Evolutionary conservation across 1,140 invertebrate genomes (phyloP).

Genomic region (Apis mellifera): DNA sequence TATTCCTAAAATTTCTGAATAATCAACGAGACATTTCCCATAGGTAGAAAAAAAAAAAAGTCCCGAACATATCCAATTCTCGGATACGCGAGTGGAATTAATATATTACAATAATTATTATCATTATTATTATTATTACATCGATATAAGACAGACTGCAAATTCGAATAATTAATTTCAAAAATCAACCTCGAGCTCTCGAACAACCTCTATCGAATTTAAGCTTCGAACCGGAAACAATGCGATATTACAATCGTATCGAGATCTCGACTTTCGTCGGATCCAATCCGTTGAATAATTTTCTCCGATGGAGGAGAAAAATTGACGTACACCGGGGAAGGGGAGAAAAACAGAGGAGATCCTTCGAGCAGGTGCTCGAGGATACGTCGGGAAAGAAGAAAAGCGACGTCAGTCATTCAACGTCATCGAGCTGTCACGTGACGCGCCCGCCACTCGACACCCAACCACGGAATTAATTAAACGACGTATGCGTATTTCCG

Average conservation of each 20-base stretch:
- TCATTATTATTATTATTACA: not conserved
- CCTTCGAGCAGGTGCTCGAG: not conserved
- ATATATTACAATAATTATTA: not conserved
- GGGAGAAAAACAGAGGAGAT: not conserved
- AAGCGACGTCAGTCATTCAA: conserved; percentile 34
- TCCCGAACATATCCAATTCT: not conserved
- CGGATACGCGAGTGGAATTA: not conserved
- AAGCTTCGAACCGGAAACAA: not conserved
- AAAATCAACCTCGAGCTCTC: not conserved
- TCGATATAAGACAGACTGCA: not conserved
- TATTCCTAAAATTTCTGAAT: not conserved
- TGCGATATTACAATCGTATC: not conserved
- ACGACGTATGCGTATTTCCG: conserved; percentile 13
- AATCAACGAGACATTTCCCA: not conserved
- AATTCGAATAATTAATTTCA: conserved; percentile 2
- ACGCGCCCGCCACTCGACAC: not conserved
- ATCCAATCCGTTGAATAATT: not conserved
- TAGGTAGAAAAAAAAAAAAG: no score
- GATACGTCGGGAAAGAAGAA: not conserved
- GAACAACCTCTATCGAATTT: not conserved
- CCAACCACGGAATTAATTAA: conserved; percentile 38
- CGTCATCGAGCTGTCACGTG: not conserved
- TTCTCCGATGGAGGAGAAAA: not conserved
- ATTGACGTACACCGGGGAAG: not conserved
- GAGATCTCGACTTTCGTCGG: not conserved